Percentiles rank a stretch among this genome's conserved stretches.
Conservation (phyloP, 2,888 invertebrate species). For the Cerastis rubricosa region DNA sequence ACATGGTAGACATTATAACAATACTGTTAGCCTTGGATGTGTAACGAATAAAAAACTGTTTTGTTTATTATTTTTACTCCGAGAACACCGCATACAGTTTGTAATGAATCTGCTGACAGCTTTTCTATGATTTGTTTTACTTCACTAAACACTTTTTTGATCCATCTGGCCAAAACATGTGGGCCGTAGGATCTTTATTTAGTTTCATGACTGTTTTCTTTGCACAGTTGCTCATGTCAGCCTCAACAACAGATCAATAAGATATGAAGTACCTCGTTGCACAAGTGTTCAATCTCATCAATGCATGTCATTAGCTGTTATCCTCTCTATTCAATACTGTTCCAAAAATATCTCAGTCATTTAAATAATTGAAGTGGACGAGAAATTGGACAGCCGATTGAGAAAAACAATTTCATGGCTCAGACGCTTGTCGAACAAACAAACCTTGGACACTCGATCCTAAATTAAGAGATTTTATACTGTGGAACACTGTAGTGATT, state of each 20-base stretch:
- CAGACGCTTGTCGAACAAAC: conserved; percentile 18
- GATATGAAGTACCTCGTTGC: not conserved
- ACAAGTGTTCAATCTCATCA: conserved; percentile 14
- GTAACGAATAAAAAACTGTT: conserved; percentile 4
- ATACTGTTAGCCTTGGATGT: conserved; percentile 30
- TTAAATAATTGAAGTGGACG: conserved; percentile 28
- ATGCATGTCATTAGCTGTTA: not conserved
- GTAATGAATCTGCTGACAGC: not conserved
- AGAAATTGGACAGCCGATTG: conserved; percentile 35
- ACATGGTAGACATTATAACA: conserved; percentile 38
- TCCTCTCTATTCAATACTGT: conserved; percentile 8
- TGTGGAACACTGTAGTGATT: not conserved
- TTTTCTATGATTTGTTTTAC: not conserved
- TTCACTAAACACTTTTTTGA: not conserved
- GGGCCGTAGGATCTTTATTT: not conserved
- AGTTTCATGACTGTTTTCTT: not conserved
- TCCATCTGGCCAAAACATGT: not conserved
- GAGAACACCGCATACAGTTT: not conserved
- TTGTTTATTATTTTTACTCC: conserved; percentile 7
- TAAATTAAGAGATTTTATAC: conserved; percentile 21
- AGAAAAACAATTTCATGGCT: conserved; percentile 29
- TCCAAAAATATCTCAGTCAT: conserved; percentile 25
- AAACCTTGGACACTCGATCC: conserved; percentile 22
- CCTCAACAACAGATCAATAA: not conserved
- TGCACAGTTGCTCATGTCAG: conserved; percentile 1